These are phyloP conservation scores for Thamnaconus septentrionalis DNA, from an alignment of 2,113 vertebrate species.

Conservation along the genomic window DNA sequence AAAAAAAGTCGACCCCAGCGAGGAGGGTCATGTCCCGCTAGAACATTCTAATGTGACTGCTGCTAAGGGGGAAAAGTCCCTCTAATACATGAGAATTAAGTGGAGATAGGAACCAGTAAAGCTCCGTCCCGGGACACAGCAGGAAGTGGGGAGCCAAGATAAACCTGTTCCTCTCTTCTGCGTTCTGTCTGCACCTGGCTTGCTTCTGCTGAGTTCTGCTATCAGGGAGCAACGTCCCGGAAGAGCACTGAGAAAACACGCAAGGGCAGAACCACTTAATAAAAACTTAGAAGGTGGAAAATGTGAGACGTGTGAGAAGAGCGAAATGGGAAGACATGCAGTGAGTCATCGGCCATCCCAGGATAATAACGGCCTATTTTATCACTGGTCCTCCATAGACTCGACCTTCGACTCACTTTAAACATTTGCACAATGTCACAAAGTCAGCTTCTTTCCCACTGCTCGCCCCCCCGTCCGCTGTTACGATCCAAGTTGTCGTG, in stretches of 20 bases:
- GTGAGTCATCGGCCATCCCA: constrained; percentile 49
- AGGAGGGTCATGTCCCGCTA: not conserved
- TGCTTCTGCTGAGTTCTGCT: no score
- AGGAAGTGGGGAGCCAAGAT: constrained; percentile 25
- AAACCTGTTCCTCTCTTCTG: constrained; percentile 19
- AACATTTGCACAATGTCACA: not conserved
- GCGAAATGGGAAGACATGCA: constrained; percentile 11
- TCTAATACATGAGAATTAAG: not conserved
- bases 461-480: not conserved
- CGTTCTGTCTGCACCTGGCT: constrained; percentile 12
- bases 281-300: constrained; percentile 15
- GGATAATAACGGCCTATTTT: constrained; percentile 27
- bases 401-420: constrained; percentile 6
- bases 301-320: constrained; percentile 48
- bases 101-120: constrained; percentile 26
- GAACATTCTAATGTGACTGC: constrained; percentile 16
- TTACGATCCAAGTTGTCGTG: no score
- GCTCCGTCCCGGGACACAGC: constrained; percentile 3
- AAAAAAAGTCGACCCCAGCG: not conserved
- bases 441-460: not conserved
- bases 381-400: constrained; percentile 35
- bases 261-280: not conserved
- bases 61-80: constrained; percentile 4
- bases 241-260: not conserved
- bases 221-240: not conserved